A percentile compares a stretch with the other conserved stretches of the same genome.
These are phyloP conservation scores for Bhutanitis thaidina DNA, from an alignment of 2,888 invertebrate species.

Conservation along the genomic window DNA sequence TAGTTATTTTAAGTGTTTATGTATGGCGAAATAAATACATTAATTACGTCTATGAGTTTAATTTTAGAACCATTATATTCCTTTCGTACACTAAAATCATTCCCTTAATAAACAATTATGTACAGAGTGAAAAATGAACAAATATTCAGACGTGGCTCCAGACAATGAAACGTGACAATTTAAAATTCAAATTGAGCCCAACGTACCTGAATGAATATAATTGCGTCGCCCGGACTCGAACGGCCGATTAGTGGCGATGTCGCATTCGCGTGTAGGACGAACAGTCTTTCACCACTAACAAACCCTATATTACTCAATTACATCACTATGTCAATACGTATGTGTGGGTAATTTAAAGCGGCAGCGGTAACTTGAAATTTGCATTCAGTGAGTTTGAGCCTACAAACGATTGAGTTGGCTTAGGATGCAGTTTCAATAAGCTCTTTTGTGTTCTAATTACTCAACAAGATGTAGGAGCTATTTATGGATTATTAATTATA, in stretches of 20 bases:
- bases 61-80: too few species aligned
- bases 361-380: conserved; percentile 24
- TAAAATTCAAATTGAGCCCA: conserved; percentile 13
- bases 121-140: too few species aligned
- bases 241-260: conserved; percentile 27
- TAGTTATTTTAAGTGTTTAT: too few species aligned
- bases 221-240: conserved; percentile 3
- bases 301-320: conserved; percentile 44
- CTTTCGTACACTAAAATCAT: too few species aligned
- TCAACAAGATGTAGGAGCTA: conserved; percentile 30
- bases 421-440: conserved; percentile 24
- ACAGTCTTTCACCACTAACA: conserved; percentile 49
- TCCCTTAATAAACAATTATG: too few species aligned
- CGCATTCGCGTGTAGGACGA: conserved; percentile 45
- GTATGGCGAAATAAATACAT: too few species aligned
- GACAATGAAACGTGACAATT: conserved; percentile 12
- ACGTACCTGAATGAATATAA: conserved; percentile 1
- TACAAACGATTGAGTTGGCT: conserved; percentile 21
- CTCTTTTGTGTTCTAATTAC: conserved; percentile 27
- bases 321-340: conserved; percentile 27
- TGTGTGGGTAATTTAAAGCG: conserved; percentile 31
- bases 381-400: conserved; percentile 19
- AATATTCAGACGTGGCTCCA: too few species aligned
- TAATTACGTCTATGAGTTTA: too few species aligned
- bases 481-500: conserved; percentile 17